These are phyloP conservation scores for Anhinga anhinga DNA, from an alignment of 2,113 vertebrate genomes.

Conservation along the genomic window DNA sequence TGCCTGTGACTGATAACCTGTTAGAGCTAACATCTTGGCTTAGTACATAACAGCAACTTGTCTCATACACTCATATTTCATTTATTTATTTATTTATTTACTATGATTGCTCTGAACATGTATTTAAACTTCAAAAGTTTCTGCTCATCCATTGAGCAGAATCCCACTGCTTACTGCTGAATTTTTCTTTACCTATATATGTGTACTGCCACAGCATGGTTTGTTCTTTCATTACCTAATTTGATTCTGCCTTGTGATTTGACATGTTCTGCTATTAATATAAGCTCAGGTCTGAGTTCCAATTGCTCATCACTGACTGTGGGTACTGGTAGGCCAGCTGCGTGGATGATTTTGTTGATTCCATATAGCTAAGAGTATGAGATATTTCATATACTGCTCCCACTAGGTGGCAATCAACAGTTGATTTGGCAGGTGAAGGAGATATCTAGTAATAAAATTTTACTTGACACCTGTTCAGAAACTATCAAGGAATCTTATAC, in stretches of 20 bases:
- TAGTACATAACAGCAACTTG: neutral
- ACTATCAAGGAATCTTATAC: neutral
- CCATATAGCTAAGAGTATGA: neutral
- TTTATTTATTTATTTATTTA: neutral
- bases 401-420: neutral
- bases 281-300: neutral
- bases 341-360: neutral
- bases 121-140: neutral
- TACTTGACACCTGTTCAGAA: slow-evolving; percentile 55
- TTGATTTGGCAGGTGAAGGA: neutral
- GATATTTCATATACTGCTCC: neutral
- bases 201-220: neutral
- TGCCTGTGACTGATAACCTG: neutral
- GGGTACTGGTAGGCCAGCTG: neutral
- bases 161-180: neutral
- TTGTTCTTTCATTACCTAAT: neutral
- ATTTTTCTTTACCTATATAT: neutral
- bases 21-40: neutral
- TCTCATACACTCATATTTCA: neutral
- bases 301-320: neutral
- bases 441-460: slow-evolving; percentile 41
- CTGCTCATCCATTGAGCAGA: neutral
- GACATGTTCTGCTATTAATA: neutral
- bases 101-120: neutral
- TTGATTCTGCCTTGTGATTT: neutral